Base-by-base conservation (phyloP, 2,113 vertebrate genomes). In the Phrynocephalus versicolor region DNA sequence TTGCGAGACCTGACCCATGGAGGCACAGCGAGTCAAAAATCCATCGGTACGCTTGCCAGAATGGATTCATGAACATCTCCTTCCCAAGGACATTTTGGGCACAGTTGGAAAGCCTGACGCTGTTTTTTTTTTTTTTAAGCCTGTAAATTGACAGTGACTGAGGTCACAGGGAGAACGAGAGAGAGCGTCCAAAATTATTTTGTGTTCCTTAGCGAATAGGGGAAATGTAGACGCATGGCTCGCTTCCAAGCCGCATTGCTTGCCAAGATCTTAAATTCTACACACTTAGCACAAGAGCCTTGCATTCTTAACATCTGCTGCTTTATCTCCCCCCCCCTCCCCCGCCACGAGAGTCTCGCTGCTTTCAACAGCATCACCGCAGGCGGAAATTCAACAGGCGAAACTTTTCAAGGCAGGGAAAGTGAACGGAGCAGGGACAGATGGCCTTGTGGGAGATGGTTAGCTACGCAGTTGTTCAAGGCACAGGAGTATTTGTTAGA, bases 211-310 rank as follows among this genome's bases (percentile, higher is more conserved):
- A 57, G 51, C 55, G 2, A 23, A 65, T 41, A 55, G 45, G 51
- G 51, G 37, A 25, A 70, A 7, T 62, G 33, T 72, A 62, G 37
- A 25, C 71, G 37, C 5, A 2, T 79, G 35, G 67, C 57, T 45
- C 10, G 55, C 5, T 72, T 55, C 76, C 84, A 72, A 57, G 12
- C 1, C 3, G 19, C 2, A 19, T 18, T 23, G 2, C 14, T 41
- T 72, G 75, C 75, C 83, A 85, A 79, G 19, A 79, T 51, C 37
- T 72, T 62, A 41, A n/a, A 71, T 60, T 62, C 76, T n/a, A n/a
- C 25, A 39, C 75, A 69, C 35, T 84, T 33, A 35, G 4, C 5
- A 12, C 16, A 57, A 35, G 23, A 51, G 39, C 72, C 41, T 58
- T 79, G 51, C 55, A 60, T 85, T 70, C 75, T 60, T 85, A 70